Base-by-base conservation (phyloP, 2,888 invertebrate species). In the Rugalucina vietnamica region DNA sequence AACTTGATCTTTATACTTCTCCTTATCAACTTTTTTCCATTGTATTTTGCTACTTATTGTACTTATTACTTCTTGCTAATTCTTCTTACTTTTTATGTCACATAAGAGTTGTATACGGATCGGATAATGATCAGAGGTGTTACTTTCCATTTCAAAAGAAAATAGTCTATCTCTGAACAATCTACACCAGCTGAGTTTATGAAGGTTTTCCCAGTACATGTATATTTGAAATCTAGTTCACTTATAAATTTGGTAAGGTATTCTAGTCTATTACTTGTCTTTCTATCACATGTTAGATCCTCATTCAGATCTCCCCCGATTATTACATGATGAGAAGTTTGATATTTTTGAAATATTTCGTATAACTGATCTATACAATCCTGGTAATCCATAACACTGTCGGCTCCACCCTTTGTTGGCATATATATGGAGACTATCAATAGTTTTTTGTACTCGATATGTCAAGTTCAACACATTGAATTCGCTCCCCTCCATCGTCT, bases 301-400 rank as follows among this genome's bases (percentile, higher is more conserved):
- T 77, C 77, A 65, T 77, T 77, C 34, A 77, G n/a, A 43, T 77
- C 77, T 5, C 77, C 76, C 29, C 71, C 70, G 10, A 77, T 77
- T n/a, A 69, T 43, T 5, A 77, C 29, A 21, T 29, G 18, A 70
- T 70, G 77, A 49, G 77, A 70, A 4, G 27, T 34, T 24, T 65
- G 18, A 43, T 70, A 77, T 75, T 75, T 75, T 12, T 32, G 29
- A 24, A 34, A 5, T 24, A 75, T 69, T 70, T 77, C 69, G 21
- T 70, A 37, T 10, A 69, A 32, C 49, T 77, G 70, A 36, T 77
- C 77, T 34, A 70, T 50, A 27, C 43, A 24, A 14, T 77, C 77
- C 12, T 70, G 50, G 36, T n/a, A 77, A 14, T 27, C 39, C n/a
- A 18, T 21, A 24, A 29, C 29, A 43, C 34, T 34, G 50, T 69